Base-by-base conservation (phyloP, 1,140 invertebrate species). In the Meloidogyne floridensis region DNA sequence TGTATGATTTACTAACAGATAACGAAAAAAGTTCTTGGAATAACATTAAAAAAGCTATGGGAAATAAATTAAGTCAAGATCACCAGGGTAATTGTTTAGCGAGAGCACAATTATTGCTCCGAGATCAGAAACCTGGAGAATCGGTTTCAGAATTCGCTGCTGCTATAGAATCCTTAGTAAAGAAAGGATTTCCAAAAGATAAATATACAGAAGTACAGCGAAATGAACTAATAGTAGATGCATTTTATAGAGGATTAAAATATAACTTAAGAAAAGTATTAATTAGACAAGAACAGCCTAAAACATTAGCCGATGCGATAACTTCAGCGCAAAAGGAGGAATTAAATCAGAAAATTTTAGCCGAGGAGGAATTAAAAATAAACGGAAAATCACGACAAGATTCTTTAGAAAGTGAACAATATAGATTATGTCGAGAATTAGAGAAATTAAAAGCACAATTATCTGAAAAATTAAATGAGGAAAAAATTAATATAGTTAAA, bases 401-500 rank as follows among this genome's bases (percentile, higher is more conserved):
- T 5, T 65, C 13, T 0, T 65, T 65, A n/a, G 56, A 65, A 65
- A 65, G n/a, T n/a, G 56, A 65, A 15, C 56, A 65, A 65, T 11
- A 65, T 65, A 65, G 56, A 65, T n/a, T 65, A n/a, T 65, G 56
- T n/a, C 15, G 10, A n/a, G 56, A 65, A 65, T 5, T 65, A 65
- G 56, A 65, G 6, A 65, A 65, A n/a, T 65, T 65, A n/a, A 65
- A 65, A 65, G 15, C 56, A 65, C 56, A 65, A 65, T n/a, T 65
- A 65, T 0, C 56, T 5, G 56, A 65, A 65, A 65, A 65, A 65
- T n/a, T 65, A 65, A n/a, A n/a, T n/a, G 56, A 65, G 10, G 56
- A 65, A 65, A 65, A 65, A 65, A 65, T 65, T 65, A 65, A 65
- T 65, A 65, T 65, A 3, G 15, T 65, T 65, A 65, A 65, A 65